Conservation (phyloP, 2,113 vertebrate genomes). For the Melanocharis versteri region DNA sequence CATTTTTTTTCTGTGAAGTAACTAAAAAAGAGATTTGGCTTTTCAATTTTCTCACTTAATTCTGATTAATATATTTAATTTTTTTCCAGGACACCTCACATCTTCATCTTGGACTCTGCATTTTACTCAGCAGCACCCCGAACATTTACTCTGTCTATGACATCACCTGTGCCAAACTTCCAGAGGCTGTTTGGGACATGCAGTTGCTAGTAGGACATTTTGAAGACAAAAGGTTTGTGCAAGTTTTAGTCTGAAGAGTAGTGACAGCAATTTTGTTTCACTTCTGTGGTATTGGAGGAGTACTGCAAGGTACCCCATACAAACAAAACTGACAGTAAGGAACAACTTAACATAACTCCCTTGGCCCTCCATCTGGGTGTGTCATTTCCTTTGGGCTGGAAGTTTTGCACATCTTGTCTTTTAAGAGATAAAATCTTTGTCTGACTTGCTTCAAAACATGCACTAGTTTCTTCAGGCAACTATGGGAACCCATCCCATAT, state of each 20-base stretch:
- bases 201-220: background rate
- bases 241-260: background rate
- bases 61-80: background rate
- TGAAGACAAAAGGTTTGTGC: background rate
- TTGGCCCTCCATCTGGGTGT: background rate
- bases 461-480: background rate
- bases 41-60: background rate
- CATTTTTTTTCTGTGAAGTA: background rate
- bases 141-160: background rate
- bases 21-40: background rate
- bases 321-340: background rate
- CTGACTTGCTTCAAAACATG: background rate
- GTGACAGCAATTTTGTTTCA: background rate
- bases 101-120: background rate
- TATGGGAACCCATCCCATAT: background rate
- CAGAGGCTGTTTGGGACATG: background rate
- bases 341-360: background rate
- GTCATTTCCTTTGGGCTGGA: conserved; percentile 13
- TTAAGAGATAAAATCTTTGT: conserved; percentile 16
- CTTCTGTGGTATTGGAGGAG: background rate
- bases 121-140: background rate
- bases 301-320: background rate
- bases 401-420: background rate
- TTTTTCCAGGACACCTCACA: background rate
- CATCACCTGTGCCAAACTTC: background rate